Conservation (phyloP, 1,140 invertebrate species). For the Scaptomyza hsui region DNA sequence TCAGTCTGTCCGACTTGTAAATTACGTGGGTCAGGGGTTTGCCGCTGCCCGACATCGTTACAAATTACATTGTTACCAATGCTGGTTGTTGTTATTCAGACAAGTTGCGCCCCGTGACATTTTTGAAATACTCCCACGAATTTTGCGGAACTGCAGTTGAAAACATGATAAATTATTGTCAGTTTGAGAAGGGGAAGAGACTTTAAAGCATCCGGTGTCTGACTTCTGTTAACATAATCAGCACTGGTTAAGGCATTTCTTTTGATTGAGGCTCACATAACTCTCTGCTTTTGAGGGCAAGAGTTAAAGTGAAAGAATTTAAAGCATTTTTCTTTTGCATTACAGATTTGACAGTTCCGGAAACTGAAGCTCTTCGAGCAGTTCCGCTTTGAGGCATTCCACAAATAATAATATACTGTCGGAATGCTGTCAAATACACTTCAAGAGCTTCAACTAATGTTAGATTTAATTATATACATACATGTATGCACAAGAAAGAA, state of each 20-base stretch:
- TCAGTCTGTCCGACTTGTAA: conserved; percentile 57
- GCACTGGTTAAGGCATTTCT: neutral
- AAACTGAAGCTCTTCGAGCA: conserved; percentile 26
- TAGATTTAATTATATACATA: conserved; percentile 72
- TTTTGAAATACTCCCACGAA: conserved; percentile 30
- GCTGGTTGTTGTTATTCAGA: conserved; percentile 7
- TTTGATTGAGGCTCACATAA: conserved; percentile 17
- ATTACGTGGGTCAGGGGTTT: conserved; percentile 46
- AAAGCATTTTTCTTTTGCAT: neutral
- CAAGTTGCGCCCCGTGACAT: conserved; percentile 37
- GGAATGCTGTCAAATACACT: conserved; percentile 52
- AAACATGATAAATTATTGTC: conserved; percentile 42
- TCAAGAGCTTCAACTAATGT: conserved; percentile 57
- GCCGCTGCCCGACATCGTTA: conserved; percentile 40
- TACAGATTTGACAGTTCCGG: conserved; percentile 6
- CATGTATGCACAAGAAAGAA: conserved; percentile 11
- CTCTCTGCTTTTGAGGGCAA: neutral
- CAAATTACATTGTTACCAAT: conserved; percentile 76
- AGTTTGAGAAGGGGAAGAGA: neutral
- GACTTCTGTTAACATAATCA: conserved; percentile 17
- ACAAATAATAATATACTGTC: conserved; percentile 66
- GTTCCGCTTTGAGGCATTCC: conserved; percentile 36
- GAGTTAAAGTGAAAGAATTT: conserved; percentile 17
- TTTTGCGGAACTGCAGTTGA: conserved; percentile 40
- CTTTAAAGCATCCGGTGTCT: conserved; percentile 31